Conservation (phyloP, 2,113 vertebrate species). For the Cariama cristata region DNA sequence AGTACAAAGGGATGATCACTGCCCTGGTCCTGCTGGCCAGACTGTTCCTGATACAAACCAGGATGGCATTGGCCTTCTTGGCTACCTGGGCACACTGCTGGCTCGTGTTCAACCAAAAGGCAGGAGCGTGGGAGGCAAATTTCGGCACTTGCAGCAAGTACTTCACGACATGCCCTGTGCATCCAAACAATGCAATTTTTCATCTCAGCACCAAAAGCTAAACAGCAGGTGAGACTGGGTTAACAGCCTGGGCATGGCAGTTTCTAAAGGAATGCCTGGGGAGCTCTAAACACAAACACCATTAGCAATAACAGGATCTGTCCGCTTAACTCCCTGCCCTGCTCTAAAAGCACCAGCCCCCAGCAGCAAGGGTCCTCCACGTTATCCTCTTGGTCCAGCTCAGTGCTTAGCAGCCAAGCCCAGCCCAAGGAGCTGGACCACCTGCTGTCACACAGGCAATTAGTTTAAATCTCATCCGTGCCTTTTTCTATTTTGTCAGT, state of each 20-base stretch:
- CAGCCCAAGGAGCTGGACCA: not conserved
- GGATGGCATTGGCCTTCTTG: too few species aligned
- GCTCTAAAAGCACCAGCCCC: not conserved
- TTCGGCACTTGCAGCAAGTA: not conserved
- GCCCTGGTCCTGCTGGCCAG: too few species aligned
- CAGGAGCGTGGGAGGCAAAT: not conserved
- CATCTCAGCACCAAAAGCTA: not conserved
- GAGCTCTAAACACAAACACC: slow-evolving; percentile 29
- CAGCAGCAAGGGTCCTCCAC: not conserved
- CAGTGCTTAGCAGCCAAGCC: not conserved
- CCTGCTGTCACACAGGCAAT: not conserved
- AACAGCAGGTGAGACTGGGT: slow-evolving; percentile 24
- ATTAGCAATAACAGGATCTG: slow-evolving; percentile 1
- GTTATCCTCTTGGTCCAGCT: not conserved
- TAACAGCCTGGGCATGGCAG: not conserved
- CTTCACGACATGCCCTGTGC: not conserved
- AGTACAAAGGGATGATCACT: too few species aligned
- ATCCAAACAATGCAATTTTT: not conserved
- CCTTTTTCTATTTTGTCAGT: not conserved
- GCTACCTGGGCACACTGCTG: too few species aligned
- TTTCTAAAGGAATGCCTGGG: not conserved
- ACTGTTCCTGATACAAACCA: too few species aligned
- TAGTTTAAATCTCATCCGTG: not conserved
- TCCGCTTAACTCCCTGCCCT: not conserved
- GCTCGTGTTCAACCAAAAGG: not conserved